These are phyloP conservation scores for Adrianichthys oophorus DNA, from an alignment of 2,797 vertebrate species.

Conservation along the genomic window DNA sequence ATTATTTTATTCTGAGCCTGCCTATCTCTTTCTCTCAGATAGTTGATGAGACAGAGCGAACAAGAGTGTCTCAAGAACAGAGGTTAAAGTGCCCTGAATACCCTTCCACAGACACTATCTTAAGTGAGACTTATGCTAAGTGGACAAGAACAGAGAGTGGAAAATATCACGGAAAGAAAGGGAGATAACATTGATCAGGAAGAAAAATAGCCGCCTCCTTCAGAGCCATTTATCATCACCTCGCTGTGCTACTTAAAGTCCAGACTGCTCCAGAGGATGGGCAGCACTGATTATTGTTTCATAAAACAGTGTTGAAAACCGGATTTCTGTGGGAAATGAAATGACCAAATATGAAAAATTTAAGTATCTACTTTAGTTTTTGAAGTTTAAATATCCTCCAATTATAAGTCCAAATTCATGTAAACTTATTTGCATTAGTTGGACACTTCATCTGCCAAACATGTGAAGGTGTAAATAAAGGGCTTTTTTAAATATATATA, in stretches of 20 bases:
- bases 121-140: conserved; percentile 68
- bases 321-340: too few relatives aligned
- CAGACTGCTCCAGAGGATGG: conserved; percentile 33
- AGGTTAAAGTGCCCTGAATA: conserved; percentile 56
- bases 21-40: conserved; percentile 53
- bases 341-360: too few relatives aligned
- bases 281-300: conserved; percentile 33
- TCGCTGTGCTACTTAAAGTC: conserved; percentile 37
- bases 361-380: too few relatives aligned
- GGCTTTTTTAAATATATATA: too few relatives aligned
- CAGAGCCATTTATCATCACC: conserved; percentile 63
- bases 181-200: conserved; percentile 73
- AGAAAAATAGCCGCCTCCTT: conserved; percentile 61
- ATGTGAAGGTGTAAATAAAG: too few relatives aligned
- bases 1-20: conserved; percentile 47
- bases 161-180: conserved; percentile 38
- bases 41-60: conserved; percentile 55
- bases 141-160: conserved; percentile 54
- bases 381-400: too few relatives aligned
- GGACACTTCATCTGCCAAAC: too few relatives aligned
- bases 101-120: conserved; percentile 74
- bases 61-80: conserved; percentile 57
- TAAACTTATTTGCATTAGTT: too few relatives aligned
- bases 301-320: conserved; percentile 10
- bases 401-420: too few relatives aligned